phyloP scores from a whole-genome alignment of 2,797 vertebrate genomes.

The Pelobates cultripes region DNA sequence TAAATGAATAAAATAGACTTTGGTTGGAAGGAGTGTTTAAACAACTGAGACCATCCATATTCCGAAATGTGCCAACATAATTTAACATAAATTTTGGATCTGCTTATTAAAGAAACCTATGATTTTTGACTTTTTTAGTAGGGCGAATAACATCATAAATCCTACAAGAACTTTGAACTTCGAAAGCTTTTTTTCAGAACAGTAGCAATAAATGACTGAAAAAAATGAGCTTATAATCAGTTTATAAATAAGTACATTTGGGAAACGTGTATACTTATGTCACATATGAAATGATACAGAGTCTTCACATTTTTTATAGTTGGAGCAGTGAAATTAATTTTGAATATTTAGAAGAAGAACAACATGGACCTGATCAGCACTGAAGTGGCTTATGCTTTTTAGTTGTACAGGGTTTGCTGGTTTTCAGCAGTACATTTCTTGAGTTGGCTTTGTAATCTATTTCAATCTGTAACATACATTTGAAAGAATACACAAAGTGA shows the following conservation, averaged over 20 bases:
- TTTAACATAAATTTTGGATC: neutral
- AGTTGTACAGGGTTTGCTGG: too few species aligned
- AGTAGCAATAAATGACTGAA: conserved; percentile 47
- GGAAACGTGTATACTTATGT: neutral
- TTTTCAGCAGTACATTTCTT: too few species aligned
- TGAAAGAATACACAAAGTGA: too few species aligned
- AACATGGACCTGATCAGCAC: too few species aligned
- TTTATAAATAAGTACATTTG: neutral
- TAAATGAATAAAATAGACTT: neutral
- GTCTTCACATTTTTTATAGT: too few species aligned
- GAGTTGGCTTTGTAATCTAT: too few species aligned
- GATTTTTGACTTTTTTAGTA: neutral
- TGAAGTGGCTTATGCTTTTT: too few species aligned
- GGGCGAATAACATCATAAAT: neutral
- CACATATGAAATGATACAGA: neutral
- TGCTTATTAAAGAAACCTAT: too few species aligned
- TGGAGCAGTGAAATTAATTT: neutral
- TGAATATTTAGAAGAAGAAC: neutral
- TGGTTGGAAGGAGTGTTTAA: neutral
- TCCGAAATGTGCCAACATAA: neutral
- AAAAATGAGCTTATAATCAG: neutral
- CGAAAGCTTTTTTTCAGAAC: conserved; percentile 1
- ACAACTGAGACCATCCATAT: neutral
- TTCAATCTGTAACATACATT: too few species aligned
- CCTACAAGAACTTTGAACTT: too few species aligned